Conservation (phyloP, 2,888 invertebrate genomes). For the Germaria angustata region DNA sequence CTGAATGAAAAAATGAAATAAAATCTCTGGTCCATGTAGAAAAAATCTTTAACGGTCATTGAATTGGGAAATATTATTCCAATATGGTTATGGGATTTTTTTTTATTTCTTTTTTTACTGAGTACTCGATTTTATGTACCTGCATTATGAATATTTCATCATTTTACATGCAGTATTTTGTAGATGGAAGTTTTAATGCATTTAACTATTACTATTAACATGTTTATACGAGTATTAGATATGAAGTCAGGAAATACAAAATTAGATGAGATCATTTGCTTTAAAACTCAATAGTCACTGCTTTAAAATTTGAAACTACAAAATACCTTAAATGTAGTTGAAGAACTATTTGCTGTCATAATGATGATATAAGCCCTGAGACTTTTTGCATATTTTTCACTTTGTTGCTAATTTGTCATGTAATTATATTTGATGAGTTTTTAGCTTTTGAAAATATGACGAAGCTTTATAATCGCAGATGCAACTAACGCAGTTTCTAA, state of each 20-base stretch:
- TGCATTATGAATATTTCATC: background rate
- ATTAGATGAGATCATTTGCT: conserved; percentile 43
- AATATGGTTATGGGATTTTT: background rate
- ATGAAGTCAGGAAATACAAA: conserved; percentile 32
- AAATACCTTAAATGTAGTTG: background rate
- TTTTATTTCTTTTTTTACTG: background rate
- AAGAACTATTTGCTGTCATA: background rate
- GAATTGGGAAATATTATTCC: conserved; percentile 19
- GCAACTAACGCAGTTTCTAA: background rate
- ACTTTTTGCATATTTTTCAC: background rate
- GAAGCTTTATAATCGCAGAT: background rate
- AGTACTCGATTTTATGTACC: background rate
- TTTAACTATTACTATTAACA: conserved; percentile 24
- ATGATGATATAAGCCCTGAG: background rate
- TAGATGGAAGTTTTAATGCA: conserved; percentile 14
- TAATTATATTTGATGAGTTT: background rate
- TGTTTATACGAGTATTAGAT: background rate
- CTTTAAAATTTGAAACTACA: background rate
- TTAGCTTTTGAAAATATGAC: background rate
- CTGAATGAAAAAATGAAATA: background rate
- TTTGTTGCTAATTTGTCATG: background rate
- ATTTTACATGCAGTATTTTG: background rate
- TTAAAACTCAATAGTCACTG: background rate
- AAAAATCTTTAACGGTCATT: background rate
- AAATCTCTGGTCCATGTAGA: conserved; percentile 20